Conservation (phyloP, 2,797 vertebrate species). For the Malurus splendens region DNA sequence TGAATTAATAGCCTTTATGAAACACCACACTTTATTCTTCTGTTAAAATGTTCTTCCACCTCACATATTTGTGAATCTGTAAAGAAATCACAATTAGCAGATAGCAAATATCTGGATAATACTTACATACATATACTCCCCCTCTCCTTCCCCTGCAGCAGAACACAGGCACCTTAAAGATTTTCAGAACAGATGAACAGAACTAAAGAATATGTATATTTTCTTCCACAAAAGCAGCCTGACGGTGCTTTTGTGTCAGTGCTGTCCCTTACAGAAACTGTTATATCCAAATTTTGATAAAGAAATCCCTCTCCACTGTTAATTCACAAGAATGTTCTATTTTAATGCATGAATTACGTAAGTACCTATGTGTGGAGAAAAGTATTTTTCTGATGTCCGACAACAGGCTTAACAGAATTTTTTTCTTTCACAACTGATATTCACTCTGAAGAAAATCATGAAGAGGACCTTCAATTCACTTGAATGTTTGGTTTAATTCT, state of each 20-base stretch:
- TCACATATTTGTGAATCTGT: too few species aligned
- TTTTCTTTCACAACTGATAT: constrained; percentile 11
- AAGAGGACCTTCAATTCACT: constrained; percentile 19
- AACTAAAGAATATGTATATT: neutral
- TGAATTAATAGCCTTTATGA: neutral
- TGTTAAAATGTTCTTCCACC: too few species aligned
- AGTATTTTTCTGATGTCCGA: constrained; percentile 23
- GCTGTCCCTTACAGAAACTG: neutral
- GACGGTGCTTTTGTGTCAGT: constrained; percentile 37
- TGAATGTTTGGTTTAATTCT: constrained; percentile 23
- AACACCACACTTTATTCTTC: too few species aligned
- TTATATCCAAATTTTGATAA: neutral
- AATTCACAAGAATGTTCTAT: neutral
- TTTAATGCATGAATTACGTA: constrained; percentile 28
- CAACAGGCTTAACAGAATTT: constrained; percentile 24
- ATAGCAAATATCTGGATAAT: too few species aligned
- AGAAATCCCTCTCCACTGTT: neutral
- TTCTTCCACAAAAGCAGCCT: constrained; percentile 35
- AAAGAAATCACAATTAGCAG: too few species aligned
- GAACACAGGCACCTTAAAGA: neutral
- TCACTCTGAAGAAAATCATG: neutral
- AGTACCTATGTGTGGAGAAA: constrained; percentile 37
- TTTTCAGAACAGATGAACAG: neutral
- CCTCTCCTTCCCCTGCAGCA: too few species aligned
- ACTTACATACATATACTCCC: too few species aligned